Base-by-base conservation (phyloP, 2,797 vertebrate genomes). In the Pteropus rufus region DNA sequence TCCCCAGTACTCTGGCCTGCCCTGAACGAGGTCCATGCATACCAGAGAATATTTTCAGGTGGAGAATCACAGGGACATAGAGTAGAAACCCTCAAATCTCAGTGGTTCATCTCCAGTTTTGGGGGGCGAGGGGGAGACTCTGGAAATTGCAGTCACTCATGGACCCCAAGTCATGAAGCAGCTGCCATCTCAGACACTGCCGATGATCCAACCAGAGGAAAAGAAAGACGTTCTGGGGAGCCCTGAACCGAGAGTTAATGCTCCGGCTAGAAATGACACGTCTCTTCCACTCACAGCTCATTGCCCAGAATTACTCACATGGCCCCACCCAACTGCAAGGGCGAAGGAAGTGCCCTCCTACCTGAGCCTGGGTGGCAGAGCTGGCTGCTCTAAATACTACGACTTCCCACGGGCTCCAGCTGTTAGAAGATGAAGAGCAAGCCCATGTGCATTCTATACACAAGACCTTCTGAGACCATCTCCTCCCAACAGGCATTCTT, bases 401-500 rank as follows among this genome's bases (percentile, higher is more conserved):
- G 1, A 39, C 41, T 31, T 29, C 69, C 54, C 41, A 7, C 36
- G 10, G 82, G 15, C 24, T 39, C n/a, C n/a, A 49, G 49, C 2
- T 5, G 7, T 54, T 24, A 7, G 9, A 18, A 36, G 54, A n/a
- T 2, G 34, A 11, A 39, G 39, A 6, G 0, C 31, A 3, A 44
- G 31, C 58, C 34, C 18, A 2, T 0, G 19, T 72, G 29, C 41
- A n/a, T 44, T 16, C 21, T 6, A 12, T 19, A 23, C n/a, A 10
- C 3, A 24, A 14, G 58, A 62, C 23, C 24, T 72, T 56, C 82
- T 26, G 46, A 65, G 67, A 69, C n/a, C n/a, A 0, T 23, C 21
- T 56, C 44, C 60, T 90, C 65, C 44, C n/a, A 18, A 16, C 10
- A 67, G 31, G 31, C 60, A 29, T 11, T 23, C 64, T 84, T 75